Conservation (phyloP, 2,797 vertebrate species). For the Pangasius macronema region DNA sequence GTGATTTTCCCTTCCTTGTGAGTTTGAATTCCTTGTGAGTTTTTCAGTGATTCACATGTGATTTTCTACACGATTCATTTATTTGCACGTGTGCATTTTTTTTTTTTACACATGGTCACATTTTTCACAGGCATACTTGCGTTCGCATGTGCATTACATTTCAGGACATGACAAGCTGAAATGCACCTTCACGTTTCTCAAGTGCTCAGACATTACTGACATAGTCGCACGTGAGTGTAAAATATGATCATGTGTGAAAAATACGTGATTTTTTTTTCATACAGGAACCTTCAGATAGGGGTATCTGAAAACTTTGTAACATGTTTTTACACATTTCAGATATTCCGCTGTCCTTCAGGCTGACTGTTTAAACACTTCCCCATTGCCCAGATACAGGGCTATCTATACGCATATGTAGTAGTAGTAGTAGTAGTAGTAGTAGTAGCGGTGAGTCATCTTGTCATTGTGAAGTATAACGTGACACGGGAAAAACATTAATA, state of each 20-base stretch:
- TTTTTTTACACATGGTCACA: background rate
- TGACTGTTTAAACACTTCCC: background rate
- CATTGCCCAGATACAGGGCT: background rate
- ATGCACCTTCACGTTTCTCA: background rate
- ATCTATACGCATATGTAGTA: no score
- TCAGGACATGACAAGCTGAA: background rate
- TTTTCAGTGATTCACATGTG: background rate
- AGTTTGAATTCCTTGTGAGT: background rate
- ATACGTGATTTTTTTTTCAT: background rate
- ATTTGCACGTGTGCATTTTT: background rate
- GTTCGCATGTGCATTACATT: background rate
- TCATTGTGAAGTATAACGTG: no score
- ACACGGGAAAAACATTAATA: no score
- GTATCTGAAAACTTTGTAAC: background rate
- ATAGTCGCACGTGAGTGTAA: background rate
- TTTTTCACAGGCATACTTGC: background rate
- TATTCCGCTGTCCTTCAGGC: conserved; percentile 7
- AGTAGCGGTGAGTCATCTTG: no score
- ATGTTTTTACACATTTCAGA: conserved; percentile 15
- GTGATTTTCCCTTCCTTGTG: no score
- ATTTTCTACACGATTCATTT: background rate
- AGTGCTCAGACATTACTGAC: background rate
- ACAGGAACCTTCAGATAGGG: background rate
- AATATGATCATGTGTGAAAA: background rate
- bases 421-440: no score